Conservation (phyloP, 2,113 vertebrate genomes). For the Orientallactaga bullata region DNA sequence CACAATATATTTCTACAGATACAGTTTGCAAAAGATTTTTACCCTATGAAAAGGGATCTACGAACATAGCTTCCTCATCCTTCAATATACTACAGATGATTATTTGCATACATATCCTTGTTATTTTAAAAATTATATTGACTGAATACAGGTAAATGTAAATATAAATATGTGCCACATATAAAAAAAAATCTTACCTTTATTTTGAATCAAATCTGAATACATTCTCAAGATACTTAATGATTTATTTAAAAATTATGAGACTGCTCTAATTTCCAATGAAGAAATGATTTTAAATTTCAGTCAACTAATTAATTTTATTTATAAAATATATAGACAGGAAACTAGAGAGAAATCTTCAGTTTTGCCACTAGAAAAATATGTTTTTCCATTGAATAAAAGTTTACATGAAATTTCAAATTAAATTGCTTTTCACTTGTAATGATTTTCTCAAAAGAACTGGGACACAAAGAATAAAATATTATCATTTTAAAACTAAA, state of each 20-base stretch:
- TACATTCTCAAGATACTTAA: conserved; percentile 81
- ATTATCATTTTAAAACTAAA: conserved; percentile 13
- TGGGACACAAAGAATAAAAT: conserved; percentile 9
- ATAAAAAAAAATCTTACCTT: conserved; percentile 82
- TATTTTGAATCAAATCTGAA: conserved; percentile 85
- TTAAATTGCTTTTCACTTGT: conserved; percentile 67
- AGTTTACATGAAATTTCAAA: conserved; percentile 74
- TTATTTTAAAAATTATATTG: conserved; percentile 72
- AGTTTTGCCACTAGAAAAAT: conserved; percentile 81
- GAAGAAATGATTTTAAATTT: conserved; percentile 76
- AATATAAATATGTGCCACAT: conserved; percentile 84
- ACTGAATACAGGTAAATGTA: conserved; percentile 76
- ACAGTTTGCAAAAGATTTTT: conserved; percentile 79
- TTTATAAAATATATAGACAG: conserved; percentile 78
- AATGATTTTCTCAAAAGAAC: conserved; percentile 36
- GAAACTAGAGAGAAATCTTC: conserved; percentile 78
- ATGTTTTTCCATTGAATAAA: conserved; percentile 82
- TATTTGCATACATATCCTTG: conserved; percentile 69
- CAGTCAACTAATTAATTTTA: conserved; percentile 64
- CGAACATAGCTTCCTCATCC: conserved; percentile 40
- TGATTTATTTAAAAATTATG: conserved; percentile 85
- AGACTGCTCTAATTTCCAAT: conserved; percentile 69
- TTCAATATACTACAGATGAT: conserved; percentile 74
- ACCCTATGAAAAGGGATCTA: conserved; percentile 68
- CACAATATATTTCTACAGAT: conserved; percentile 80